Percentiles rank a stretch among this genome's conserved stretches.
Conservation (phyloP, 2,797 vertebrate species). For the Ctenochaetus hawaiiensis region DNA sequence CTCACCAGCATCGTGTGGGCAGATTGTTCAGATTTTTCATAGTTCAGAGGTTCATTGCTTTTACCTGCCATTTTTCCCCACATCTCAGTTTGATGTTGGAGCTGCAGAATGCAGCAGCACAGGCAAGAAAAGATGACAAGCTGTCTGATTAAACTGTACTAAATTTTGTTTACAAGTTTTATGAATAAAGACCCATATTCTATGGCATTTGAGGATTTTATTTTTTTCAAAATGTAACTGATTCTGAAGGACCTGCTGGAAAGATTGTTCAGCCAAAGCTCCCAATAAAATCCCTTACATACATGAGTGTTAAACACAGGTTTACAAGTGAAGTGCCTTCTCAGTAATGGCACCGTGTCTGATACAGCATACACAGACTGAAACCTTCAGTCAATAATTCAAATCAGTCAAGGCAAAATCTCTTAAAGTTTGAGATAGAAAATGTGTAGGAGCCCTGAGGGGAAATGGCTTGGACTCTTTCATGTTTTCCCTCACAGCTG, state of each 20-base stretch:
- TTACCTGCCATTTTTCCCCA: not conserved
- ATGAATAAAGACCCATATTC: not conserved
- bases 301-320: not conserved
- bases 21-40: not conserved
- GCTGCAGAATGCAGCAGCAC: not conserved
- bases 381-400: conserved; percentile 15
- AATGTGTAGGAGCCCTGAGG: conserved; percentile 39
- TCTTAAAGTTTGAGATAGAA: conserved; percentile 21
- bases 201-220: not conserved
- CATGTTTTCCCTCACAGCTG: conserved; percentile 28
- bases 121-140: not conserved
- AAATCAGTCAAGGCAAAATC: conserved; percentile 18
- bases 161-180: too few species aligned
- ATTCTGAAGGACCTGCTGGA: not conserved
- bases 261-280: too few species aligned
- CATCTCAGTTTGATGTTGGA: not conserved
- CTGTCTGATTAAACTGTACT: not conserved
- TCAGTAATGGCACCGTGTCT: conserved; percentile 4
- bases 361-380: not conserved
- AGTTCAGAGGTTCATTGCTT: not conserved
- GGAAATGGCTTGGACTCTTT: conserved; percentile 30
- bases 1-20: not conserved
- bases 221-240: not conserved
- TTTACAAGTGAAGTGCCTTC: not conserved
- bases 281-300: not conserved